Evolutionary conservation across 2,113 vertebrate species (phyloP), one percentile per base, ranked within the genome.

Genomic region (Gorsachius goisagi): DNA sequence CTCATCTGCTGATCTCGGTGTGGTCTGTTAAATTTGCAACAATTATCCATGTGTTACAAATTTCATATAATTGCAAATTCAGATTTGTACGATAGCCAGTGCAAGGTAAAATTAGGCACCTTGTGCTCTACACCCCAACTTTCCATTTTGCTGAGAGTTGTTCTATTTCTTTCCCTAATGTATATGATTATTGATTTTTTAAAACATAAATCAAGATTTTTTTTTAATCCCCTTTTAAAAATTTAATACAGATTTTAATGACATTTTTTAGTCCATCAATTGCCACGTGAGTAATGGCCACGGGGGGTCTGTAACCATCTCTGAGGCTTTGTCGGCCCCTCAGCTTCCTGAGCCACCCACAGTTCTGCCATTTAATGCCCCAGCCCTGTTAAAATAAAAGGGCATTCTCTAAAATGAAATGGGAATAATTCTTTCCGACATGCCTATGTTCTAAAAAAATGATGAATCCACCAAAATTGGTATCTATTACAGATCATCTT

Each of bases 221-320:
- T n/a, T 39, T 67, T 39, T 6, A 27, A 71, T 59, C 21, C 5
- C 11, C 11, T 27, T 32, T 55, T 21, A 2, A 32, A 45, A 23
- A 63, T 1, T 12, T 23, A 14, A n/a, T 41, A 5, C 6, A n/a
- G 6, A 50, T 21, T 21, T 9, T 9, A 80, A 67, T 45, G n/a
- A 11, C 6, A 2, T 28, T 18, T 23, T 30, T 62, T 18, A 21
- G 5, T 30, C n/a, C 15, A 1, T 35, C 7, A 2, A 2, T 14
- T 26, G 33, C 27, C 5, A 1, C 18, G 50, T 1, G 2, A 28
- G 9, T 37, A 20, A 22, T 33, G 11, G 39, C 33, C 7, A 0
- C 1, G 15, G 41, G 41, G 3, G 22, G 23, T 50, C 44, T 10
- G n/a, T 20, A 33, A 12, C 11, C 18, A 4, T 13, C 37, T 45